Percentiles rank a stretch among this genome's conserved stretches.
phyloP scores from a whole-genome alignment of 1,140 invertebrate genomes.

The Mya arenaria region DNA sequence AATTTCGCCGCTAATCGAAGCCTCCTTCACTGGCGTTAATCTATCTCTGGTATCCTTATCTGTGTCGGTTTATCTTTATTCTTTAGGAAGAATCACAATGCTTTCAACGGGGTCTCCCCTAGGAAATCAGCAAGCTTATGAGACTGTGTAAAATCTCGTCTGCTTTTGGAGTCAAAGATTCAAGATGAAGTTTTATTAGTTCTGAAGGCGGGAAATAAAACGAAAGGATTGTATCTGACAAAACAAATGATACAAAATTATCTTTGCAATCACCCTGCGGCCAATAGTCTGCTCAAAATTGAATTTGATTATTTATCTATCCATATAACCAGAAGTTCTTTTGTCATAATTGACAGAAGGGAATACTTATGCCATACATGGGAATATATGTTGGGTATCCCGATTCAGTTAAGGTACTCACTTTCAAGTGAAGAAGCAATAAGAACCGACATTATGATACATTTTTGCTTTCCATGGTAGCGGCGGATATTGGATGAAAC shows the following conservation, averaged over 20 bases:
- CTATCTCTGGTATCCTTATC: constrained; percentile 48
- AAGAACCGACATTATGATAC: too few species aligned
- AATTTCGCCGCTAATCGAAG: constrained; percentile 56
- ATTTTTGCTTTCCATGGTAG: too few species aligned
- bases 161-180: constrained; percentile 50
- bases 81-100: constrained; percentile 57
- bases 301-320: too few species aligned
- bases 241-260: constrained; percentile 48
- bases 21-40: constrained; percentile 53
- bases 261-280: constrained; percentile 34
- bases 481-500: too few species aligned
- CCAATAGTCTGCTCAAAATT: too few species aligned
- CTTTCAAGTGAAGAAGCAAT: too few species aligned
- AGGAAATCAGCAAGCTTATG: constrained; percentile 57
- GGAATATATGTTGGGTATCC: too few species aligned
- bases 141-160: constrained; percentile 49
- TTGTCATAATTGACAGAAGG: too few species aligned
- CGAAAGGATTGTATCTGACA: constrained; percentile 30
- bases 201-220: constrained; percentile 54
- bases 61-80: constrained; percentile 53
- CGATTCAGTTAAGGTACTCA: too few species aligned
- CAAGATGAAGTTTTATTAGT: constrained; percentile 55
- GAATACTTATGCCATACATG: too few species aligned
- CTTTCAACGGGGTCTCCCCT: constrained; percentile 53
- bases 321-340: too few species aligned